Evolutionary conservation across 2,888 invertebrate genomes (phyloP).

Genomic region (Cheilosia soror): DNA sequence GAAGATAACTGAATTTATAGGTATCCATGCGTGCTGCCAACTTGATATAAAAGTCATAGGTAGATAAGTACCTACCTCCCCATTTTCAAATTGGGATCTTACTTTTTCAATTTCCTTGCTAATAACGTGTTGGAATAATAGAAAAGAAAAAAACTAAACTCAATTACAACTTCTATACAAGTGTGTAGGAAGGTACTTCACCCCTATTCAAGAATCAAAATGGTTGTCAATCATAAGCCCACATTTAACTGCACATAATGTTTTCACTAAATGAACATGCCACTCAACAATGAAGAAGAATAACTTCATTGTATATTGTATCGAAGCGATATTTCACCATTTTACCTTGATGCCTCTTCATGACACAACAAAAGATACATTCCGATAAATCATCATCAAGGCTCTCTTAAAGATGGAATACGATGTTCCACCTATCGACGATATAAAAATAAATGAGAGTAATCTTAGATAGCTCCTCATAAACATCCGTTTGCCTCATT

Average conservation of each 20-base stretch:
- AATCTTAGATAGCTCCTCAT: slow-evolving; percentile 68
- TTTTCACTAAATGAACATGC: slow-evolving; percentile 23
- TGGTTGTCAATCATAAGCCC: slow-evolving; percentile 4
- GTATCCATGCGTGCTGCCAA: no score
- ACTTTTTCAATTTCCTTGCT: no score
- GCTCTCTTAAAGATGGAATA: slow-evolving; percentile 52
- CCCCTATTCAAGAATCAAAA: background rate
- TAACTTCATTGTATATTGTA: slow-evolving; percentile 55
- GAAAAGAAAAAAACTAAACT: no score
- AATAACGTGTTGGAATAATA: no score
- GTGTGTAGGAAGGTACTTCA: no score
- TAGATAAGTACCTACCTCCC: background rate
- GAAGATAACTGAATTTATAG: no score
- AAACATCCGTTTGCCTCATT: slow-evolving; percentile 65
- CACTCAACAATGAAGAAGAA: slow-evolving; percentile 59
- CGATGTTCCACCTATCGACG: slow-evolving; percentile 60
- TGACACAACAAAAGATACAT: slow-evolving; percentile 48
- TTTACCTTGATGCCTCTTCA: slow-evolving; percentile 41
- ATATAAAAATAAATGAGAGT: slow-evolving; percentile 72
- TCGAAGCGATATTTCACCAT: slow-evolving; percentile 40
- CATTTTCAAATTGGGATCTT: background rate
- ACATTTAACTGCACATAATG: background rate
- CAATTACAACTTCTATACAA: no score
- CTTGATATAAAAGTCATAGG: no score
- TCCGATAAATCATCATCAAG: slow-evolving; percentile 63